Evolutionary conservation across 2,797 vertebrate species (phyloP), one percentile per base, ranked within the genome.

Genomic region (Acanthis flammea): DNA sequence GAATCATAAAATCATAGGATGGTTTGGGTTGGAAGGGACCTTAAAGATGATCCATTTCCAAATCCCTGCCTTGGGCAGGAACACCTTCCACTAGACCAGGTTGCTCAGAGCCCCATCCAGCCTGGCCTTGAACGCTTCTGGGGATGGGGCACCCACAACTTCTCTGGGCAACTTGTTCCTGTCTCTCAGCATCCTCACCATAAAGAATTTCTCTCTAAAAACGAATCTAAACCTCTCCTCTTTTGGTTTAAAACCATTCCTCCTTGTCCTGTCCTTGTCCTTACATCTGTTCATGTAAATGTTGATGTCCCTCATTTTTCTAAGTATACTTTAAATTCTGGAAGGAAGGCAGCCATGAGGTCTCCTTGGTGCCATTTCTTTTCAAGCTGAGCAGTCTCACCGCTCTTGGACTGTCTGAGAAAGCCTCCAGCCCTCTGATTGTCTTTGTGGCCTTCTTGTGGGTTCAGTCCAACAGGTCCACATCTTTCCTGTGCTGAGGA

Each of bases 121-220:
- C 10, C 33, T 73, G 15, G 14, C 10, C 33, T 53, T 80, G 41
- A 60, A 6, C 2, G 9, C 7, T 67, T 47, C 5, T 33, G 30
- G 30, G 22, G 3, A 67, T 23, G 33, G 12, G 12, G 3, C 47
- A 80, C 3, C 2, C 8, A 12, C 22, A 74, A 1, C 8, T 54
- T 80, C 15, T 41, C 21, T 54, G 27, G 10, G 10, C 10, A 31
- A 17, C 19, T 2, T 60, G 33, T 80, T 15, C 10, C 18, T 14
- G 13, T 37, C 15, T 8, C 31, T 67, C 35, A 11, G 18, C 6
- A 25, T 30, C 25, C 11, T 35, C 10, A 41, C 6, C 0, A 0
- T 31, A 17, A 60, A 73, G 10, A 73, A 35, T 41, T 31, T 53
- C 3, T 39, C 39, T 19, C 18, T 60, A 41, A 73, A 80, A 66